Conservation (phyloP, 2,888 invertebrate genomes). For the Caenorhabditis auriculariae region DNA sequence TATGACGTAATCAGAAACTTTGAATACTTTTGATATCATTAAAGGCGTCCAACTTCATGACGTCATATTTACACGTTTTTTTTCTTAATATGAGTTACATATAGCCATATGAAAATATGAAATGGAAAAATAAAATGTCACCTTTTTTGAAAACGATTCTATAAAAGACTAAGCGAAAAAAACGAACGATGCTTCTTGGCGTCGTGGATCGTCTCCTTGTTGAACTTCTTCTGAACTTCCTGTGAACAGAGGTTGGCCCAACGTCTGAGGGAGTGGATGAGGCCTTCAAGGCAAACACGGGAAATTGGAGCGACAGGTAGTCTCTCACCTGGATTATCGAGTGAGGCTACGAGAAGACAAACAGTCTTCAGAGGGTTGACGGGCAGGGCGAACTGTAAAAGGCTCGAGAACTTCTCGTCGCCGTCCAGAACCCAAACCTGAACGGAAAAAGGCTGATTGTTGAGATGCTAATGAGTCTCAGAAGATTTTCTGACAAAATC, state of each 20-base stretch:
- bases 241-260: constrained; percentile 52
- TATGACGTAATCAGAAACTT: no score
- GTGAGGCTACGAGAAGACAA: constrained; percentile 48
- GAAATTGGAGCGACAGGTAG: neutral
- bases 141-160: no score
- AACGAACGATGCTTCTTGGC: constrained; percentile 47
- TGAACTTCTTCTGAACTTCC: constrained; percentile 46
- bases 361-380: constrained; percentile 42
- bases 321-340: constrained; percentile 49
- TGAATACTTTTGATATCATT: no score
- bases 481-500: no score
- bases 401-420: constrained; percentile 43
- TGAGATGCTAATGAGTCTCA: no score
- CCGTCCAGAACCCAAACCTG: constrained; percentile 55
- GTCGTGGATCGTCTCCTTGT: constrained; percentile 41
- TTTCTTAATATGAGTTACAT: no score
- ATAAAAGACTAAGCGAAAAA: no score
- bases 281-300: no score
- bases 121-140: no score
- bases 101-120: no score
- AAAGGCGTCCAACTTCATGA: no score
- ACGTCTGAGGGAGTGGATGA: constrained; percentile 47
- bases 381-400: constrained; percentile 52
- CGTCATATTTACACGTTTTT: no score
- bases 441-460: neutral